phyloP scores from a whole-genome alignment of 2,888 invertebrate genomes.

The Nasonovia ribisnigri region DNA sequence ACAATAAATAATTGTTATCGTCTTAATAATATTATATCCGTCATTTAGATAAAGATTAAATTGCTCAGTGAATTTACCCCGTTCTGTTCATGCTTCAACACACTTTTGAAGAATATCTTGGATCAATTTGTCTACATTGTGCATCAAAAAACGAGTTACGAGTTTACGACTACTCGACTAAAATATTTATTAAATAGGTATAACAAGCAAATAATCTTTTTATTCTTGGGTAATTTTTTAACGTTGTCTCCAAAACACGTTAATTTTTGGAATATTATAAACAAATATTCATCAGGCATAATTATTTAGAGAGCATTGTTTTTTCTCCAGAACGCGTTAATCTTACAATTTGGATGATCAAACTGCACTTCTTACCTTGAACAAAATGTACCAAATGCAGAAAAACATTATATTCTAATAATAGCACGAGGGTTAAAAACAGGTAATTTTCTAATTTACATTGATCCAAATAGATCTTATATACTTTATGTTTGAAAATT shows the following conservation, averaged over 20 bases:
- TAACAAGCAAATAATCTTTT: neutral
- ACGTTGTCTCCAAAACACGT: neutral
- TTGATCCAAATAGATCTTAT: neutral
- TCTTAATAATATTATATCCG: neutral
- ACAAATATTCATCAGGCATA: neutral
- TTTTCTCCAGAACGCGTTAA: too few species aligned
- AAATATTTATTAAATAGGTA: neutral
- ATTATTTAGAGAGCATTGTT: neutral
- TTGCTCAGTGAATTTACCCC: neutral
- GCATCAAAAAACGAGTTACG: neutral
- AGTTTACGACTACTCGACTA: neutral
- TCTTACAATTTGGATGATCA: neutral
- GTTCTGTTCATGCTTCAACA: neutral
- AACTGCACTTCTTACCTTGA: neutral
- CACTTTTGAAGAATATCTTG: neutral
- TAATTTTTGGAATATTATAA: neutral
- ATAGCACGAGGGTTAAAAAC: neutral
- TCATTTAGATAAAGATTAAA: neutral
- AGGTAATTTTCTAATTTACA: neutral
- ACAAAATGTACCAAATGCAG: neutral
- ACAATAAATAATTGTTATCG: neutral
- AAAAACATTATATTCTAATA: neutral
- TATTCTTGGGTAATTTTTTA: neutral
- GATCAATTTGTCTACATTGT: neutral
- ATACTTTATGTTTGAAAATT: too few species aligned